Evolutionary conservation across 2,888 invertebrate genomes (phyloP).

Genomic region (Bibio marci): DNA sequence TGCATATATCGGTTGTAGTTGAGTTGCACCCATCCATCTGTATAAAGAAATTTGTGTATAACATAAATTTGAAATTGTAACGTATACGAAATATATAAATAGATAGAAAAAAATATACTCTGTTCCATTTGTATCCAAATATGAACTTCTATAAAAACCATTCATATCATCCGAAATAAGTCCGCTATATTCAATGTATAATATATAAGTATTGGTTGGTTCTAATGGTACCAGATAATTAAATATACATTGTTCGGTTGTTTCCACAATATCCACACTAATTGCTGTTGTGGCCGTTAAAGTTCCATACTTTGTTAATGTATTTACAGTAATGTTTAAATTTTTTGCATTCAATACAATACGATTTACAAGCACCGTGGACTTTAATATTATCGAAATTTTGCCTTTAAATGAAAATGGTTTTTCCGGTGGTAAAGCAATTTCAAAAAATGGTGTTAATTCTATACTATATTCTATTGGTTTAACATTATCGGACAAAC

Average conservation of each 20-base stretch:
- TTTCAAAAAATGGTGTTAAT: slow-evolving; percentile 32
- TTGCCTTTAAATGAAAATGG: slow-evolving; percentile 24
- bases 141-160: slow-evolving; percentile 33
- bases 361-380: slow-evolving; percentile 20
- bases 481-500: slow-evolving; percentile 21
- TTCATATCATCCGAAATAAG: slow-evolving; percentile 33
- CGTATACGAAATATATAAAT: too few relatives aligned
- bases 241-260: slow-evolving; percentile 29
- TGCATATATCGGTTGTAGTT: slow-evolving; percentile 49
- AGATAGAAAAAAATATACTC: too few relatives aligned
- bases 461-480: slow-evolving; percentile 37
- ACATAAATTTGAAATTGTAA: neutral
- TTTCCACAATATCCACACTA: slow-evolving; percentile 12
- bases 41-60: neutral
- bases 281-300: neutral
- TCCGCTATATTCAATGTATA: slow-evolving; percentile 32
- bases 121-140: neutral
- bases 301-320: neutral
- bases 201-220: slow-evolving; percentile 24
- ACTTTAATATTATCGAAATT: slow-evolving; percentile 29
- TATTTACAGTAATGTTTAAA: slow-evolving; percentile 12
- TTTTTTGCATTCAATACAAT: slow-evolving; percentile 31
- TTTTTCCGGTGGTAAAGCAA: slow-evolving; percentile 12
- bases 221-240: slow-evolving; percentile 21
- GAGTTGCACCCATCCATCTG: slow-evolving; percentile 46